Evolutionary conservation across 2,797 vertebrate species (phyloP), one percentile per base, ranked within the genome.

Genomic region (Sebastes steindachneri): DNA sequence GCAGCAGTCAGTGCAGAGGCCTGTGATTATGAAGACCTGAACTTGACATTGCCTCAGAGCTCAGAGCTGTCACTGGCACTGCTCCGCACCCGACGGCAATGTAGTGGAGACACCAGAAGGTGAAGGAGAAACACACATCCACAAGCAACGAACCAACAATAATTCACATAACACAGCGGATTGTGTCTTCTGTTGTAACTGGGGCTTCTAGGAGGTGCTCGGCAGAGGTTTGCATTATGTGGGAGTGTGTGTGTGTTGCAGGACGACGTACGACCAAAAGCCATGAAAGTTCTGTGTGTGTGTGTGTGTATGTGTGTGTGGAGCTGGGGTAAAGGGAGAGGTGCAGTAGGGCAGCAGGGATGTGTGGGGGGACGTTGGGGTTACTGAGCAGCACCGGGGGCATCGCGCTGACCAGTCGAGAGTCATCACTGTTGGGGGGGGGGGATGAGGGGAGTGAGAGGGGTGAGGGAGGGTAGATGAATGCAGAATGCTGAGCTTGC

Each of bases 401-500:
- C 74, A 75, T 88, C 55, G 14, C 71, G 77, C 90, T 88, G 90
- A 92, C 88, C 88, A 88, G 87, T 88, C 54, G 51, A 86, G 92
- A 86, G 88, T 59, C 73, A 73, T 88, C 84, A 59, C 67, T 83
- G 85, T 54, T 48, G 65, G 29, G 29, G 79, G 9, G 7, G 29
- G 11, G 26, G 35, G 35, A 37, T 1, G 45, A 7, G 12, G 33
- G 31, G 74, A 17, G 15, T 19, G 41, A 48, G 17, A 48, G 41
- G 31, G 31, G 12, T n/a, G 60, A 15, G 51, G 60, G 53, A n/a
- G 62, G 72, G 26, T 17, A 23, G 66, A 81, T 96, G 94, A 95
- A 96, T 92, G 87, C 88, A 92, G 88, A 95, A 88, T 3, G 95
- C 95, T 95, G 94, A 93, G 85, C 82, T 93, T 81, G 90, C 55